These are phyloP conservation scores for Halocynthia roretzi DNA, from an alignment of 23 tunicate genomes.

Conservation along the genomic window DNA sequence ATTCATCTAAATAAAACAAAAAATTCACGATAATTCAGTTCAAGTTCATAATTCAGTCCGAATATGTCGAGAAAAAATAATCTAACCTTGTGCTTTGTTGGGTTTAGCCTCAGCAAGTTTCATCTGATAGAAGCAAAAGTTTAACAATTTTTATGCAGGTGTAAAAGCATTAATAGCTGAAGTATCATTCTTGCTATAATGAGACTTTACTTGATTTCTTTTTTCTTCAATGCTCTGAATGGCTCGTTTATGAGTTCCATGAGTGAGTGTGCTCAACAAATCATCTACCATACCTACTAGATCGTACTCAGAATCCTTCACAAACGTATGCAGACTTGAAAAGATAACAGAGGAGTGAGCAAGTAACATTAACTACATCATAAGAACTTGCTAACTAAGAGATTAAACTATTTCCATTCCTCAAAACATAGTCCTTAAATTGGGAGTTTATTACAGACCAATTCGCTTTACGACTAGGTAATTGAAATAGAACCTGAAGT, in stretches of 20 bases:
- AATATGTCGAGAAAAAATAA: neutral
- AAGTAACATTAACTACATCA: too few relatives aligned
- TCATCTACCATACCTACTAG: constrained; percentile 54
- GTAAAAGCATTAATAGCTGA: neutral
- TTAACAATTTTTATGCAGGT: too few relatives aligned
- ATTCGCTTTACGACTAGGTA: too few relatives aligned
- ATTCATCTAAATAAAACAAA: neutral
- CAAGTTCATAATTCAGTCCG: neutral
- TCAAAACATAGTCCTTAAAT: too few relatives aligned
- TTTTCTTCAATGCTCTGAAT: constrained; percentile 37
- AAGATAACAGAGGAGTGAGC: neutral
- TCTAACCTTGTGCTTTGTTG: neutral
- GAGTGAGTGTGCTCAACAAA: constrained; percentile 63
- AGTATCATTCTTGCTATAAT: neutral
- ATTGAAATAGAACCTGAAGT: too few relatives aligned
- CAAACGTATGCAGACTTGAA: constrained; percentile 69
- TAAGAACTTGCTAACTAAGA: too few relatives aligned
- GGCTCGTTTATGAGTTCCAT: constrained; percentile 47
- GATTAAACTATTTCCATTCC: too few relatives aligned
- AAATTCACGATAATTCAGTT: neutral
- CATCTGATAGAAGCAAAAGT: too few relatives aligned
- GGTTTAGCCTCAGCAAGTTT: too few relatives aligned
- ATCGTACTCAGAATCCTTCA: constrained; percentile 30
- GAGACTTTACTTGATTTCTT: constrained; percentile 8
- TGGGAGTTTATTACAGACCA: too few relatives aligned